Conservation (phyloP, 2,888 invertebrate species). For the Craniophora ligustri region DNA sequence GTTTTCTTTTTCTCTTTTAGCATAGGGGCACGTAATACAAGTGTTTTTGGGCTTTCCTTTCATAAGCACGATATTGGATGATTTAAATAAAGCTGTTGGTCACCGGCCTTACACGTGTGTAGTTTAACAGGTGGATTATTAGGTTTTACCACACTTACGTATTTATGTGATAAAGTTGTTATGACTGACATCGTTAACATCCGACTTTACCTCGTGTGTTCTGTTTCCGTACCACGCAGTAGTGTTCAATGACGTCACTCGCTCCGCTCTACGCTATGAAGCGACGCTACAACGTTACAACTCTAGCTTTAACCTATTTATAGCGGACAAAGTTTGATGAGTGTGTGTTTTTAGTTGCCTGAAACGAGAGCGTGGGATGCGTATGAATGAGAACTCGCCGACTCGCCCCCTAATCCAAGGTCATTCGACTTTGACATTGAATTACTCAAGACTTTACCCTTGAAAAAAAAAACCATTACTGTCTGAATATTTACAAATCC, state of each 20-base stretch:
- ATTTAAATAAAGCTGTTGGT: no score
- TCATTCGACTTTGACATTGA: conserved; percentile 29
- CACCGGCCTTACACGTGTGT: no score
- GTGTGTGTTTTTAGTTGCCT: conserved; percentile 41
- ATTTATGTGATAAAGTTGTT: no score
- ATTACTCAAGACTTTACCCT: conserved; percentile 6
- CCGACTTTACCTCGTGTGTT: conserved; percentile 10
- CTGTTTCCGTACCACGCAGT: conserved; percentile 1
- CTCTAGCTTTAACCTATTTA: conserved; percentile 28
- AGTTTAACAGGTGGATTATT: no score
- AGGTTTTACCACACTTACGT: no score
- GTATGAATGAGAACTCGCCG: conserved; percentile 34
- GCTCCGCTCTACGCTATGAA: conserved; percentile 12
- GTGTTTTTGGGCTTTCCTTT: no score
- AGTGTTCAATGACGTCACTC: conserved; percentile 27
- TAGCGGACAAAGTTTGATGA: conserved; percentile 39
- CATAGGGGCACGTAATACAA: no score
- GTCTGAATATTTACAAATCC: conserved; percentile 5
- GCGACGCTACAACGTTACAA: conserved; percentile 16
- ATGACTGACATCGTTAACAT: no score
- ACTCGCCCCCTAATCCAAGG: neutral
- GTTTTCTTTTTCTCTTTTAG: no score
- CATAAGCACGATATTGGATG: no score
- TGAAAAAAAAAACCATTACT: conserved; percentile 19
- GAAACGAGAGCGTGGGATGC: conserved; percentile 26